phyloP scores from a whole-genome alignment of 1,140 invertebrate genomes.

The Dreissena rostriformis region DNA sequence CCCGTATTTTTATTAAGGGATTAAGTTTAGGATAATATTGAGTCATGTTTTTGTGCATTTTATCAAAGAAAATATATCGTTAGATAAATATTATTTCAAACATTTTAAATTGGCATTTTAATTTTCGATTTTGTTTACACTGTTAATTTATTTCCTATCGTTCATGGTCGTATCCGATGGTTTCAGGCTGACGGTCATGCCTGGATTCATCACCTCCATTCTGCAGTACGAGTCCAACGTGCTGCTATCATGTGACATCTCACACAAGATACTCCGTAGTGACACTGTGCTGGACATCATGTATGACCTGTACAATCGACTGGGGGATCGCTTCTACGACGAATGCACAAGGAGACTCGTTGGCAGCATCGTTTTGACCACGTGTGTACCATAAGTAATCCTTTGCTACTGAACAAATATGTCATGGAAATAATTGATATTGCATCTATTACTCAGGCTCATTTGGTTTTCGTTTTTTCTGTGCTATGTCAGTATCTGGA shows the following conservation, averaged over 20 bases:
- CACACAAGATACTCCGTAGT: conserved; percentile 89
- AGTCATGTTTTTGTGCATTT: background rate
- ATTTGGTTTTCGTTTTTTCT: no score
- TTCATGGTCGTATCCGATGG: background rate
- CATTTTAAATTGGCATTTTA: background rate
- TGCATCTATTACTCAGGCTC: no score
- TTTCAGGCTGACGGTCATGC: conserved; percentile 91
- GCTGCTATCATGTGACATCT: conserved; percentile 92
- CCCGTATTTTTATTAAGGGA: background rate
- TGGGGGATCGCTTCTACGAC: conserved; percentile 81
- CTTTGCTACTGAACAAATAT: background rate
- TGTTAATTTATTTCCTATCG: background rate
- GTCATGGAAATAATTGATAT: background rate
- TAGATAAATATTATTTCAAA: background rate
- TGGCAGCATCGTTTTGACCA: conserved; percentile 90
- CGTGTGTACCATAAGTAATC: conserved; percentile 72
- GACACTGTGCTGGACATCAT: conserved; percentile 90
- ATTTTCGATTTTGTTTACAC: background rate
- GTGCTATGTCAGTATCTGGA: no score
- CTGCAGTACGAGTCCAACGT: conserved; percentile 92
- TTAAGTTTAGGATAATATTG: background rate
- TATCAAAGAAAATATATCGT: background rate
- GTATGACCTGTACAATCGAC: conserved; percentile 81
- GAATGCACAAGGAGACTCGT: conserved; percentile 85
- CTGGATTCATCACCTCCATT: conserved; percentile 90